Base-by-base conservation (phyloP, 2,888 invertebrate genomes). In the Erannis defoliaria region DNA sequence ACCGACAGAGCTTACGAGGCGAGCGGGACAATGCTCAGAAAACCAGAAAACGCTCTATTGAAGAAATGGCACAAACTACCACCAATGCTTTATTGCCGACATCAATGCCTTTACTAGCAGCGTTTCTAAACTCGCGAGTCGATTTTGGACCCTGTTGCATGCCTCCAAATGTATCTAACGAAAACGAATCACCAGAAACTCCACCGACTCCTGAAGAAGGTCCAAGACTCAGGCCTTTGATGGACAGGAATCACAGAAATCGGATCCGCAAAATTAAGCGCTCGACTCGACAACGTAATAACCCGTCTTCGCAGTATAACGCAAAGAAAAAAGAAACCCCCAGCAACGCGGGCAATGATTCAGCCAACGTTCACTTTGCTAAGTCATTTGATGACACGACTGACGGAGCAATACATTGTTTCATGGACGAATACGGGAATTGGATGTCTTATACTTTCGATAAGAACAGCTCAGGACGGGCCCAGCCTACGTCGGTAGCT, bases 381-480 rank as follows among this genome's bases (percentile, higher is more conserved):
- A 95, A 95, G 21, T 96, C 95, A 23, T 97, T 97, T 76, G 96
- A 97, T 58, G 98, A 98, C 77, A 97, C 97, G 0, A 94, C 94
- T 1, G 97, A 97, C 74, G 97, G 97, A 10, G 96, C 97, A 0
- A 96, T 97, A 38, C 97, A 98, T 84, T 97, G 96, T 81, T 97
- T 97, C 77, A 95, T 96, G 83, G 97, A 98, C 76, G 97, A 97
- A 79, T 95, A 95, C 74, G 97, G 97, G 40, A 96, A 97, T 75
- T 97, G 97, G 97, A 94, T 97, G 88, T 96, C 97, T 0, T 92
- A 93, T 33, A 97, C 97, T 0, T 98, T 98, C 80, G 97, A 97
- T 74, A 97, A 97, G 74, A 96, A 96, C 72, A 95, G 96, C 70
- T 89, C 94, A 1, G 94, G 94, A 0, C 81, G 88, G 48, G 82